A percentile compares a stretch with the other conserved stretches of the same genome.
Evolutionary conservation across 37 sponge, comb jelly and placozoan genomes (phyloP).

Genomic region (Trichoplax adhaerens): DNA sequence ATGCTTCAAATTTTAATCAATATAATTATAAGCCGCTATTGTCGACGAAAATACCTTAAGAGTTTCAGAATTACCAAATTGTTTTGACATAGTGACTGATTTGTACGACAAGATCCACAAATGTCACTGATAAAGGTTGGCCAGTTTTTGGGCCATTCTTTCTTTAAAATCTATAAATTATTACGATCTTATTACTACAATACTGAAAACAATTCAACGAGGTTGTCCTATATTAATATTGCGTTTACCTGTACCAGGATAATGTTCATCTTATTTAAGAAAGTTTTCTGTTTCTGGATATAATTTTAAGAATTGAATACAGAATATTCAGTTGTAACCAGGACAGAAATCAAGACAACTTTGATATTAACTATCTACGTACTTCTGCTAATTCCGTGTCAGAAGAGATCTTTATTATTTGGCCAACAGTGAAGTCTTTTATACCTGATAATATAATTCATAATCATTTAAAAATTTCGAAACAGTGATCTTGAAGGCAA

Average conservation of each 20-base stretch:
- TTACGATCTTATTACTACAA: not conserved
- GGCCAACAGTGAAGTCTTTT: conserved; percentile 86
- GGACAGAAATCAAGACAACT: not conserved
- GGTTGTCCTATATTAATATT: not conserved
- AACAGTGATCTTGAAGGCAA: not conserved
- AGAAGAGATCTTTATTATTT: conserved; percentile 85
- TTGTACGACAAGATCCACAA: conserved; percentile 83
- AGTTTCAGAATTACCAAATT: conserved; percentile 89
- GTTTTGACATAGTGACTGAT: conserved; percentile 87
- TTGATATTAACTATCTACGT: not conserved
- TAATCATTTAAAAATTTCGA: not conserved
- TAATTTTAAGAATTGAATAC: not conserved
- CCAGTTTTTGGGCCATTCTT: conserved; percentile 98
- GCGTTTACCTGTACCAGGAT: conserved; percentile 71
- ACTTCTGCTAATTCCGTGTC: conserved; percentile 45
- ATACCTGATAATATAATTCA: conserved; percentile 41
- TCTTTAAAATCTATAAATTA: conserved; percentile 80
- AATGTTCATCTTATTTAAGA: conserved; percentile 75
- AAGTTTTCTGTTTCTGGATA: conserved; percentile 66
- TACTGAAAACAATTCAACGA: not conserved
- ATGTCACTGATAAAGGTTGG: conserved; percentile 85
- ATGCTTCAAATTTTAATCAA: not conserved
- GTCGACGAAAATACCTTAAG: conserved; percentile 48
- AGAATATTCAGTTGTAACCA: not conserved
- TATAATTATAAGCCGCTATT: not conserved